These are phyloP conservation scores for Apotomis capreana DNA, from an alignment of 2,888 invertebrate genomes.

Conservation along the genomic window DNA sequence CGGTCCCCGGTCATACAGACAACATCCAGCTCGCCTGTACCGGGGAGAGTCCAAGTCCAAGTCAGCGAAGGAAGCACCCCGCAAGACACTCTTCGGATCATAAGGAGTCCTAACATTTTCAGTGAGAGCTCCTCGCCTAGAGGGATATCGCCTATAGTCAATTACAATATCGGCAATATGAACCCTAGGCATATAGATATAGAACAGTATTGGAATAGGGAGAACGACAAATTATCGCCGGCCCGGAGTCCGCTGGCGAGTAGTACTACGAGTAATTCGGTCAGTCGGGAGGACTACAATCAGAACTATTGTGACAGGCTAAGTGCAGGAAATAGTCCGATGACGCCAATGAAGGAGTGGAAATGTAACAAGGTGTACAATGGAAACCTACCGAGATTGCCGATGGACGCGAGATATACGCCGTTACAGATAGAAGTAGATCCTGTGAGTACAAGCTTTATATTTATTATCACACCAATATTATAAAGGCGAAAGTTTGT, in stretches of 20 bases:
- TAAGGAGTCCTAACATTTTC: slow-evolving; percentile 73
- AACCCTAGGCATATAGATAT: slow-evolving; percentile 78
- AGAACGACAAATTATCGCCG: slow-evolving; percentile 67
- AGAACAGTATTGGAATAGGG: slow-evolving; percentile 72
- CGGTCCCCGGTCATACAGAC: slow-evolving; percentile 65
- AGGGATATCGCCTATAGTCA: slow-evolving; percentile 74
- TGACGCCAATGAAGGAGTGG: slow-evolving; percentile 67
- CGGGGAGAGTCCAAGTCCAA: slow-evolving; percentile 49
- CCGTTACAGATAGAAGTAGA: slow-evolving; percentile 87
- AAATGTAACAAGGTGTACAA: slow-evolving; percentile 67
- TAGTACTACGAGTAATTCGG: slow-evolving; percentile 67
- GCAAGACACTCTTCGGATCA: slow-evolving; percentile 66
- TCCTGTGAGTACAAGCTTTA: slow-evolving; percentile 81
- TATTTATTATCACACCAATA: not conserved
- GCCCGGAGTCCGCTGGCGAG: slow-evolving; percentile 64
- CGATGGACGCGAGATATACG: slow-evolving; percentile 69
- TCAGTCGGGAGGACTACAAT: slow-evolving; percentile 72
- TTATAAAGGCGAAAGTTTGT: too few relatives aligned
- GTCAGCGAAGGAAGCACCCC: slow-evolving; percentile 65
- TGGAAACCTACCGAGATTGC: slow-evolving; percentile 65
- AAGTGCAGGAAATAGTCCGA: slow-evolving; percentile 69
- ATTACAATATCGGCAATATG: slow-evolving; percentile 81
- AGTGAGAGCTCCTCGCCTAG: slow-evolving; percentile 75
- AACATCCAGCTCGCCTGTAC: slow-evolving; percentile 69
- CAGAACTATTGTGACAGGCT: slow-evolving; percentile 74